Conservation (phyloP, 2,888 invertebrate species). For the Xylocampa areola region DNA sequence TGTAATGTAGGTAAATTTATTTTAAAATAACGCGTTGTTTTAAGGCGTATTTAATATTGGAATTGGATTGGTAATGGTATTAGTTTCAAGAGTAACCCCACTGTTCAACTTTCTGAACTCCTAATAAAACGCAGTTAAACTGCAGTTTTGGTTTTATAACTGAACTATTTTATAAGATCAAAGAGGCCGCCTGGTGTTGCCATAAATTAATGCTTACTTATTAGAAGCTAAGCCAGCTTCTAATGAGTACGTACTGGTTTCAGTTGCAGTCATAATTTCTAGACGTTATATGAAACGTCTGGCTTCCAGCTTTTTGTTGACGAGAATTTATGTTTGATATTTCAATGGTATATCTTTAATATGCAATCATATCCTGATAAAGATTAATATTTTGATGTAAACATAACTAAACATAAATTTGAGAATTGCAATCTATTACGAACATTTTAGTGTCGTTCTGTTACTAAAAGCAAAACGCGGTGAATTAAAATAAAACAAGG, state of each 20-base stretch:
- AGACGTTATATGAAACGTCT: conserved; percentile 28
- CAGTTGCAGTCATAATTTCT: conserved; percentile 40
- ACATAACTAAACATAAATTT: too few relatives aligned
- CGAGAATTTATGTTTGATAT: conserved; percentile 4
- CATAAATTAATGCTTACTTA: conserved; percentile 48
- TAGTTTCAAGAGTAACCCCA: neutral
- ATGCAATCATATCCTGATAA: too few relatives aligned
- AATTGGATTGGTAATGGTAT: too few relatives aligned
- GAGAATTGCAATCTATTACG: too few relatives aligned
- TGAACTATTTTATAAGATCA: conserved; percentile 41
- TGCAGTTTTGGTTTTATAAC: conserved; percentile 35
- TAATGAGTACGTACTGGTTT: conserved; percentile 47
- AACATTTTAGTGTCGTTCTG: too few relatives aligned
- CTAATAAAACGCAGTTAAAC: conserved; percentile 26
- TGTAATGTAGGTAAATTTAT: too few relatives aligned
- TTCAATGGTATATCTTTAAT: neutral
- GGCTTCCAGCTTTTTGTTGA: conserved; percentile 14
- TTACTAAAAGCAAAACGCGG: too few relatives aligned
- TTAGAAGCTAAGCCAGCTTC: conserved; percentile 21
- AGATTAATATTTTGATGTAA: too few relatives aligned
- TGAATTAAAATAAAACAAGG: too few relatives aligned
- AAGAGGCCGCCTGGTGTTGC: conserved; percentile 14
- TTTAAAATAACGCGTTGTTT: too few relatives aligned
- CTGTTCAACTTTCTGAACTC: neutral
- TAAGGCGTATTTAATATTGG: too few relatives aligned